Evolutionary conservation across 2,888 invertebrate genomes (phyloP), one percentile per base, ranked within the genome.

Genomic region (Pterobdella sp.): DNA sequence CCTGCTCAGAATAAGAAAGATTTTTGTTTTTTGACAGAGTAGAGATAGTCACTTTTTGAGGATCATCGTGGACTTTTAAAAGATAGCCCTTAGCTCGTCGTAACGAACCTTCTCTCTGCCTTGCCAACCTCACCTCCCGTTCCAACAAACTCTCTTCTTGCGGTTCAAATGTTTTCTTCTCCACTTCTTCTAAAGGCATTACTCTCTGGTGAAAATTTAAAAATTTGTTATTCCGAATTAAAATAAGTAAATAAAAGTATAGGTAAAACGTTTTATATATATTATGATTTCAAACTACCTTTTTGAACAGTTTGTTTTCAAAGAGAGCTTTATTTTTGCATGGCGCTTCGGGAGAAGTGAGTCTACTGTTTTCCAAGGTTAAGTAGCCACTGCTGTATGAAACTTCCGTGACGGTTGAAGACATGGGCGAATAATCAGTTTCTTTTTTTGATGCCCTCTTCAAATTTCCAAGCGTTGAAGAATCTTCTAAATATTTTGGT

Each of bases 81-180:
- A 68, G 74, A 18, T 68, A 56, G 42, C 74, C 74, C 49, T 72
- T 63, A 22, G 68, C 72, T 49, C 81, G 74, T 49, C 85, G 79
- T 52, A 84, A 80, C 76, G 86, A 86, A 73, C 85, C 85, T 79
- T 87, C 87, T 31, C 86, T 79, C 76, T 86, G 86, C 42, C 82
- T 79, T 4, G 85, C 82, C 73, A 86, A 75, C 36, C 87, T 82
- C 69, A 86, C 86, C 78, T 86, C 86, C 52, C 85, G 79, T 77
- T 86, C 86, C 64, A 87, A 86, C 3, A 86, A 85, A 2, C 86
- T 85, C 79, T 87, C 86, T 37, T 65, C 60, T 35, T 73, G 76
- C 1, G 76, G 76, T 56, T 76, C 72, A 32, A 56, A 49, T 32
- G 73, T 73, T 26, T 73, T 66, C 0, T 73, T 56, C 18, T 68